Base-by-base conservation (phyloP, 2,113 vertebrate genomes). In the Embiotoca jacksoni region DNA sequence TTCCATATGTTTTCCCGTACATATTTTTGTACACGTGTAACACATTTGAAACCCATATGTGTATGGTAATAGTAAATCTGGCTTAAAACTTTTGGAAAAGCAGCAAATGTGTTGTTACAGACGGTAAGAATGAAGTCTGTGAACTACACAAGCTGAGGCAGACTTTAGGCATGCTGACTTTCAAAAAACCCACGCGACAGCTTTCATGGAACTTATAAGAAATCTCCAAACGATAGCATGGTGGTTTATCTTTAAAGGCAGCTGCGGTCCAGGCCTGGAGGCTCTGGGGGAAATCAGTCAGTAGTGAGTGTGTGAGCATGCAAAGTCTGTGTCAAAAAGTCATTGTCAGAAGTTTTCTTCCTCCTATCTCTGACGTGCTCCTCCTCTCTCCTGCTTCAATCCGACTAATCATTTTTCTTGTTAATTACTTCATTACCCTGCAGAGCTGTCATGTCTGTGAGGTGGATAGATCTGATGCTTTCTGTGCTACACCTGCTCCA, bases 371-470 rank as follows among this genome's bases (percentile, higher is more conserved):
- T 72, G 72, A 33, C 8, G 53, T 66, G 53, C 72, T 81, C 50
- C 47, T 52, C 61, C 55, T 76, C 56, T 61, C 75, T 81, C 72
- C 50, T 16, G 59, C 83, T 87, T 84, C 88, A 88, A 57, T 90
- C 88, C 81, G 16, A 64, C 75, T 84, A 89, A 93, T 89, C 71
- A 71, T 87, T 80, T 79, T 80, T 56, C 79, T 60, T 62, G 76
- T 83, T 92, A 91, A 92, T 92, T 91, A 71, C 86, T 78, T 89
- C 77, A 81, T 73, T 60, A 65, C 58, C 83, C 81, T 3, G 44
- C 70, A 78, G 86, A 87, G 65, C 78, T 75, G 68, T 72, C 69
- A 46, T 6, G 81, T 72, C 63, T 76, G 68, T 55, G 82, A 66
- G 71, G 30, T 63, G 76, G 72, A 71, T 39, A 46, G 32, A 69